A percentile compares a stretch with the other conserved stretches of the same genome.
These are phyloP conservation scores for Parambassis ranga DNA, from an alignment of 2,797 vertebrate genomes.

Conservation along the genomic window DNA sequence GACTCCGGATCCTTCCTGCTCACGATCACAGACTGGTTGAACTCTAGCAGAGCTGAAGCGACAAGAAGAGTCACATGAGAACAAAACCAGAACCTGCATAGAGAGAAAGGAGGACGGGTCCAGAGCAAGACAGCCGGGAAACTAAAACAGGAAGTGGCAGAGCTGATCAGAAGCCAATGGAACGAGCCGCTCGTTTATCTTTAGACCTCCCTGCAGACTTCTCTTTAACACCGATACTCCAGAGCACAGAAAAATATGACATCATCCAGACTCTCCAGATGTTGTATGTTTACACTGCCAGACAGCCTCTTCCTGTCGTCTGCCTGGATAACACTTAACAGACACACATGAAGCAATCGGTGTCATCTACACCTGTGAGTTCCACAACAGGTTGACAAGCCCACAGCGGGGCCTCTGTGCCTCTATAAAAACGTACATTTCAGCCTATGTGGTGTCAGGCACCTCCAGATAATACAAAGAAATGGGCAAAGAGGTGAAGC, in stretches of 20 bases:
- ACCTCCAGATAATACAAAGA: too few species aligned
- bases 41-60: slow-evolving; percentile 81
- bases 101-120: neutral
- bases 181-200: slow-evolving; percentile 41
- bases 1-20: slow-evolving; percentile 88
- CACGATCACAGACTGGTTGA: slow-evolving; percentile 89
- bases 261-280: neutral
- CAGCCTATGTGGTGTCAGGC: too few species aligned
- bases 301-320: too few species aligned
- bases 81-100: neutral
- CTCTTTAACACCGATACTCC: neutral
- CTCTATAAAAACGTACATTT: too few species aligned
- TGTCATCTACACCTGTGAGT: neutral
- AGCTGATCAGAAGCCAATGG: slow-evolving; percentile 1
- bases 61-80: neutral
- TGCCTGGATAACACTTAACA: too few species aligned
- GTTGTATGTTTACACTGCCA: too few species aligned
- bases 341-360: too few species aligned
- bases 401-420: too few species aligned
- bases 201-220: slow-evolving; percentile 26
- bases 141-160: neutral
- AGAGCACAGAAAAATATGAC: neutral
- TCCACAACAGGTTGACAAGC: accelerated
- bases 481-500: too few species aligned
- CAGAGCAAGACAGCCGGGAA: neutral